Evolutionary conservation across 1,140 invertebrate species (phyloP).

Genomic region (Temnothorax nylanderi): DNA sequence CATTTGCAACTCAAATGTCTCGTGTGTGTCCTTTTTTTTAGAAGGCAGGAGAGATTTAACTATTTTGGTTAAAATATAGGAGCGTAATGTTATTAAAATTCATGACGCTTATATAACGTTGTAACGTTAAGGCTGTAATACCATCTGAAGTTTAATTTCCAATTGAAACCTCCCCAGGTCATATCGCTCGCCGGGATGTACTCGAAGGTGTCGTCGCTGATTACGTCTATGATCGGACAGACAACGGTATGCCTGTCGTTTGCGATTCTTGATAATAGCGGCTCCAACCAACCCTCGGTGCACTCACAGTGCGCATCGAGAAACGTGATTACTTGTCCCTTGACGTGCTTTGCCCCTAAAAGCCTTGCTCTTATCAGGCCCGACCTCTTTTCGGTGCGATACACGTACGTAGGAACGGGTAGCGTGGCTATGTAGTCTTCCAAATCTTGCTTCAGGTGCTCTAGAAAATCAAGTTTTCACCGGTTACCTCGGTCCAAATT

Average conservation of each 20-base stretch:
- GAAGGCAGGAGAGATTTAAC: neutral
- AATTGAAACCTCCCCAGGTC: slow-evolving; percentile 99
- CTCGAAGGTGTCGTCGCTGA: slow-evolving; percentile 98
- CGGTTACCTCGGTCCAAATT: neutral
- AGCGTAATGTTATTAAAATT: neutral
- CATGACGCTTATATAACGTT: neutral
- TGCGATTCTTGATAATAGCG: slow-evolving; percentile 94
- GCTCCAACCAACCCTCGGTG: slow-evolving; percentile 97
- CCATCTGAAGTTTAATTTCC: slow-evolving; percentile 99
- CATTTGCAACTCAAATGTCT: slow-evolving; percentile 57
- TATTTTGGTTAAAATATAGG: neutral
- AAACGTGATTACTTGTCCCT: slow-evolving; percentile 97
- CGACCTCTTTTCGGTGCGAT: slow-evolving; percentile 95
- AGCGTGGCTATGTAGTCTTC: slow-evolving; percentile 96
- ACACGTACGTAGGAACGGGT: slow-evolving; percentile 93
- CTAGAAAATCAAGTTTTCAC: slow-evolving; percentile 86
- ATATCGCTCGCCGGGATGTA: slow-evolving; percentile 97
- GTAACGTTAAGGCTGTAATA: slow-evolving; percentile 77
- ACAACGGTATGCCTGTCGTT: slow-evolving; percentile 97
- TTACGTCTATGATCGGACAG: slow-evolving; percentile 99
- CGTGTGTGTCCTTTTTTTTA: slow-evolving; percentile 4
- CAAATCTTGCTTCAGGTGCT: slow-evolving; percentile 94
- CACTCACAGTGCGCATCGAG: slow-evolving; percentile 98
- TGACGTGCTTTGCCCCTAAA: slow-evolving; percentile 96
- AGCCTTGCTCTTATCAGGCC: slow-evolving; percentile 97